Evolutionary conservation across 2,113 vertebrate genomes (phyloP), one percentile per base, ranked within the genome.

Genomic region (Psilopsiagon aymara): DNA sequence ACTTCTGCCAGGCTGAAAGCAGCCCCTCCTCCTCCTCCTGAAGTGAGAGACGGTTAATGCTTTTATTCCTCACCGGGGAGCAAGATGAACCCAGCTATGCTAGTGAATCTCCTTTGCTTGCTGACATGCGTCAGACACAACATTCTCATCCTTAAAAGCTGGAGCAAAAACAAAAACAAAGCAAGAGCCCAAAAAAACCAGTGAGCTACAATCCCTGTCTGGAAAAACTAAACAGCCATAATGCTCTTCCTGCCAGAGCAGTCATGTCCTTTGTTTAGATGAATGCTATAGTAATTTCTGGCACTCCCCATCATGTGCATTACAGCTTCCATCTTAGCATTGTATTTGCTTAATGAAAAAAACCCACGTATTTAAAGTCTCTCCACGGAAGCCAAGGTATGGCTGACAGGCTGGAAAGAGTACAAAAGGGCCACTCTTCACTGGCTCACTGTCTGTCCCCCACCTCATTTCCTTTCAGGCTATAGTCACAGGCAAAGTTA

Each of bases 51-150:
- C 57, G 18, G 88, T 68, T 85, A 78, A 44, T 10, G 94, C 83
- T 90, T 95, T 90, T 83, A 74, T 95, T 88, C 62, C 86, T 79
- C 80, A 25, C 78, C 39, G 79, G 93, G 82, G 88, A 90, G 92
- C 82, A 62, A 57, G 84, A 93, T 51, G 55, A 85, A 78, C 91
- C 78, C 94, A 11, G 68, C 90, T 44, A 86, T 7, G 84, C 86
- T 79, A 28, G 43, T 53, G 90, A 57, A 64, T 60, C 92, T 84
- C 63, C 84, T 77, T 15, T 44, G 79, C 82, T 95, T 31, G 87
- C 91, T 90, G 92, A 94, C 94, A 94, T 3, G 89, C 82, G 89
- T 84, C 95, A 88, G 92, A 95, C 94, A 93, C 66, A 94, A 94
- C 88, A 91, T 77, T 82, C 77, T 74, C 86, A 92, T 97, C 93